Evolutionary conservation across 2,888 invertebrate genomes (phyloP), one percentile per base, ranked within the genome.

Genomic region (Priapulus caudatus): DNA sequence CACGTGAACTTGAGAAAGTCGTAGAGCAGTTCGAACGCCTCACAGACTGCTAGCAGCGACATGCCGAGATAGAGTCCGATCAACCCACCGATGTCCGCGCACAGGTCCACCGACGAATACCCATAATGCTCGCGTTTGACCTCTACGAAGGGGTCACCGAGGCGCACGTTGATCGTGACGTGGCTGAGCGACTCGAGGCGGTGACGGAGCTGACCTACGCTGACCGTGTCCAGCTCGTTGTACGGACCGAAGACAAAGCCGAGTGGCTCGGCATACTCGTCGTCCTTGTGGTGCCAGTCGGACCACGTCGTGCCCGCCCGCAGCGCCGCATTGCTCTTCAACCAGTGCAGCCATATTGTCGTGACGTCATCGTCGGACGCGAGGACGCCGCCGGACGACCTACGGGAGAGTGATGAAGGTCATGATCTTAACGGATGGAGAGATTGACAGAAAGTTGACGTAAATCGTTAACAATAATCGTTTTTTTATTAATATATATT

Each of bases 361-460:
- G 10, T 33, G 33, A 33, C 33, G n/a, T 33, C 33, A n/a, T 33
- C 33, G 10, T 33, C n/a, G 33, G 33, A 10, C 33, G 33, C n/a
- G 33, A 10, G n/a, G 33, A 33, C n/a, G 33, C 33, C 33, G 33
- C 33, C 33, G 33, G 33, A 33, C 33, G 33, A 33, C 33, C 33
- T n/a, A n/a, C n/a, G n/a, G n/a, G n/a, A n/a, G n/a, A n/a, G n/a
- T n/a, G n/a, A n/a, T n/a, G n/a, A n/a, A n/a, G n/a, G n/a, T n/a
- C n/a, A n/a, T n/a, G n/a, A n/a, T n/a, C n/a, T n/a, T n/a, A n/a
- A n/a, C n/a, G n/a, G n/a, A n/a, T n/a, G n/a, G n/a, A n/a, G n/a
- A n/a, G n/a, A n/a, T n/a, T n/a, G n/a, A n/a, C n/a, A n/a, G n/a
- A n/a, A n/a, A n/a, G n/a, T n/a, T n/a, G n/a, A n/a, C n/a, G n/a